Base-by-base conservation (phyloP, 2,797 vertebrate species). In the Platalea minor region DNA sequence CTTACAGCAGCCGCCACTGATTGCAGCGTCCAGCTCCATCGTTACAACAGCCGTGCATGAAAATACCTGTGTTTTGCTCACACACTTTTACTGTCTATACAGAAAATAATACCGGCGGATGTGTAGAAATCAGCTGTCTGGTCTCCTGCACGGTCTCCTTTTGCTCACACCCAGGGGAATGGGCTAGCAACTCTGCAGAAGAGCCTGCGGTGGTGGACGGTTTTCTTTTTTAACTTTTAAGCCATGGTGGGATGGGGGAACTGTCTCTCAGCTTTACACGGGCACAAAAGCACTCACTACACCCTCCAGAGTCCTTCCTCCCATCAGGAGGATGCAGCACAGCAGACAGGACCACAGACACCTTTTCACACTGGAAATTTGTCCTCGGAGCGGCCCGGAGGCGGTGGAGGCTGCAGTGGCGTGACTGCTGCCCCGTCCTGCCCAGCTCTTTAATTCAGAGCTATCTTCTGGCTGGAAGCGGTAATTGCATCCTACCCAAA, bases 371-470 rank as follows among this genome's bases (percentile, higher is more conserved):
- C 39, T 24, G 60, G 73, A n/a, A 72, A 67, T 37, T 35, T 67
- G 46, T 8, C 39, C 46, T 43, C 0, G 0, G 37, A 48, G 50
- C 3, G 5, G 23, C 7, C 7, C 0, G 0, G 51, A 54, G 65
- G 50, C 5, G 3, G 69, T 28, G 21, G 31, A 33, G 61, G 24
- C 48, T 60, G 28, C 2, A 2, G 67, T 41, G 53, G 19, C 12
- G 19, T 0, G 8, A 15, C 56, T 25, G 24, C 48, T 69, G 57
- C 29, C 37, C 51, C 0, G 0, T 60, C 6, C 50, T 48, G 31
- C 26, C 20, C 23, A 20, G 53, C 5, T 4, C 23, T 50, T 73
- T 26, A 31, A 13, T 35, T 51, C 74, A 68, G 72, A 78, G 48
- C 46, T 61, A n/a, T 19, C 35, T 21, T 23, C 48, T 77, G 41